Base-by-base conservation (phyloP, 1,140 invertebrate species). In the Listronotus oregonensis region DNA sequence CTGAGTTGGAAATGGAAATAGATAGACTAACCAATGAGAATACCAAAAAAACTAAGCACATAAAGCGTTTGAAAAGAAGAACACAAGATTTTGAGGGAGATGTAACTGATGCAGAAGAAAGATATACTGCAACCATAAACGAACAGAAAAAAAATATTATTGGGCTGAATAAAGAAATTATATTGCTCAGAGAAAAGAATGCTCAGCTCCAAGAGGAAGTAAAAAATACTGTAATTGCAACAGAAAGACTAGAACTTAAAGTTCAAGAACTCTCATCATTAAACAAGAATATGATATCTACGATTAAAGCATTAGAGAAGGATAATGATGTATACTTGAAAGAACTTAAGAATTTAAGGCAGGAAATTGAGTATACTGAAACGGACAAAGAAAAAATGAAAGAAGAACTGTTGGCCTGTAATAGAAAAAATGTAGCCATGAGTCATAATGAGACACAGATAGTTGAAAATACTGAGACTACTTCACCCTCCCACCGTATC, bases 201-300 rank as follows among this genome's bases (percentile, higher is more conserved):
- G 39, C 39, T 8, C 39, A 40, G 8, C 39, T 40, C 8, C 8
- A 9, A 9, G 8, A 8, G 39, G 39, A 40, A 9, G n/a, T 40
- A n/a, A n/a, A 40, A n/a, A 40, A n/a, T n/a, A 8, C n/a, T 8
- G n/a, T 8, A 40, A n/a, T 9, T 9, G 39, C n/a, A n/a, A 40
- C 8, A n/a, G 8, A 40, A n/a, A 40, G n/a, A 40, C 39, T 40
- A 8, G 39, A 40, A n/a, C 8, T 9, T 40, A 8, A 40, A 40
- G n/a, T 40, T 8, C 8, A 40, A n/a, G 39, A 40, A 40, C 39
- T 40, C 8, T 9, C 39, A 9, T 9, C 8, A 9, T n/a, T 40
- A 9, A 40, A 40, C n/a, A 40, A 40, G n/a, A 40, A 40, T n/a
- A 9, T 40, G 39, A 40, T 40, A 40, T 40, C 39, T n/a, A 40